Percentiles rank a stretch among this genome's conserved stretches.
phyloP scores from a whole-genome alignment of 2,797 vertebrate species.

The Peromyscus nudipes region DNA sequence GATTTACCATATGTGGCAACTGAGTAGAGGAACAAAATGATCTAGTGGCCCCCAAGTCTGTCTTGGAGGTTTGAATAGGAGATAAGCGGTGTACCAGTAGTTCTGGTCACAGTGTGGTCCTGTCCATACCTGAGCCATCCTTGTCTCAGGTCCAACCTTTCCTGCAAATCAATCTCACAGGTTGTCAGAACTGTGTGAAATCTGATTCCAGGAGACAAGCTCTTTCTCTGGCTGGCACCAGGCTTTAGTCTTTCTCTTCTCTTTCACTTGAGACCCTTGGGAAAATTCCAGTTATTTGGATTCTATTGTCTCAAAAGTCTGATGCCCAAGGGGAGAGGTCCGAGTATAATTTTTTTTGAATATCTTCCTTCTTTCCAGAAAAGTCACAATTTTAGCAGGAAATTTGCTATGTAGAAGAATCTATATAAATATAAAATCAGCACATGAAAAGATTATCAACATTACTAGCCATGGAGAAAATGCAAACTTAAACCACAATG shows the following conservation, averaged over 20 bases:
- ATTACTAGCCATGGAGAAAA: background rate
- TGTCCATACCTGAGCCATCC: background rate
- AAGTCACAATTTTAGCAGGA: background rate
- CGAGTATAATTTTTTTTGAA: background rate
- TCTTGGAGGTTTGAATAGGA: background rate
- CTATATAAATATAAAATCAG: background rate
- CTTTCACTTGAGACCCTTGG: background rate
- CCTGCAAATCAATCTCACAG: background rate
- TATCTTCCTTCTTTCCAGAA: background rate
- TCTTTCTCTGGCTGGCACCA: background rate
- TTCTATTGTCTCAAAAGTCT: background rate
- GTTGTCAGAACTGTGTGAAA: background rate
- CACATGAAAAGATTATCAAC: background rate
- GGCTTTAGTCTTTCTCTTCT: background rate
- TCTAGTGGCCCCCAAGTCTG: background rate
- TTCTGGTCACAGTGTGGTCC: background rate
- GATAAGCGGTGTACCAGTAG: background rate
- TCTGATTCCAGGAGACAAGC: background rate
- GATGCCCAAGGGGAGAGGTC: background rate
- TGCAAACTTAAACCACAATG: background rate
- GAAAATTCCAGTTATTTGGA: background rate
- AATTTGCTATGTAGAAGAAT: background rate
- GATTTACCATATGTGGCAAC: background rate
- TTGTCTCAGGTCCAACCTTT: background rate
- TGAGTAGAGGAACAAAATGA: background rate